Percentiles rank a stretch among this genome's conserved stretches.
These are phyloP conservation scores for Tapera naevia DNA, from an alignment of 2,797 vertebrate genomes.

Conservation along the genomic window DNA sequence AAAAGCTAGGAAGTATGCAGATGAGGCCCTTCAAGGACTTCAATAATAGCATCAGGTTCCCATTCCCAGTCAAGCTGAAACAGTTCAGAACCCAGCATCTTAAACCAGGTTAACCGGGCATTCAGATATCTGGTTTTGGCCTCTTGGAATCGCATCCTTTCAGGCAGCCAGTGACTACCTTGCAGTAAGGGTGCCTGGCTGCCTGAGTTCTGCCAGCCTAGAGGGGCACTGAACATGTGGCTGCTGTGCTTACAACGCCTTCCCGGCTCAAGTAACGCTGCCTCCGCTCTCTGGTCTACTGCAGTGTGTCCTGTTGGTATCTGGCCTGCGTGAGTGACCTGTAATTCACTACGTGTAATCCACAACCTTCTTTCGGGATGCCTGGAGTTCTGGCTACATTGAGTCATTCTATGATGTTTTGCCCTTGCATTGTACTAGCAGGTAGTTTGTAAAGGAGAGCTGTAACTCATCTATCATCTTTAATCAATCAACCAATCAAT, in stretches of 20 bases:
- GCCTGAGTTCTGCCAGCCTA: neutral
- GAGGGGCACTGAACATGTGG: accelerated
- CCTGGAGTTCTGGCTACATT: neutral
- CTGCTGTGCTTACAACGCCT: neutral
- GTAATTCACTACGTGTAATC: neutral
- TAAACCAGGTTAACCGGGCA: neutral
- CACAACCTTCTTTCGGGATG: neutral
- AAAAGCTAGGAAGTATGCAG: neutral
- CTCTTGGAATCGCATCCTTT: accelerated
- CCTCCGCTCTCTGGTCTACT: neutral
- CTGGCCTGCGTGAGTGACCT: neutral
- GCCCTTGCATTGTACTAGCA: neutral
- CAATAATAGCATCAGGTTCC: neutral
- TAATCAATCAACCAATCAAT: neutral
- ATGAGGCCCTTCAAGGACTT: neutral
- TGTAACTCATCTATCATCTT: neutral
- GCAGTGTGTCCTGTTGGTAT: too few relatives aligned
- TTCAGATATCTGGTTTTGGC: neutral
- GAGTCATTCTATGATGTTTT: neutral
- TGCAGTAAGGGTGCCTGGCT: neutral
- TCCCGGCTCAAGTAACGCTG: accelerated
- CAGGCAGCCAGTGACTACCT: neutral
- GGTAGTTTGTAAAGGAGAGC: neutral
- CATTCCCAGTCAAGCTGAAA: neutral
- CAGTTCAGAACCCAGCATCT: neutral